Evolutionary conservation across 2,797 vertebrate species (phyloP), one percentile per base, ranked within the genome.

Genomic region (Galagoides demidoff): DNA sequence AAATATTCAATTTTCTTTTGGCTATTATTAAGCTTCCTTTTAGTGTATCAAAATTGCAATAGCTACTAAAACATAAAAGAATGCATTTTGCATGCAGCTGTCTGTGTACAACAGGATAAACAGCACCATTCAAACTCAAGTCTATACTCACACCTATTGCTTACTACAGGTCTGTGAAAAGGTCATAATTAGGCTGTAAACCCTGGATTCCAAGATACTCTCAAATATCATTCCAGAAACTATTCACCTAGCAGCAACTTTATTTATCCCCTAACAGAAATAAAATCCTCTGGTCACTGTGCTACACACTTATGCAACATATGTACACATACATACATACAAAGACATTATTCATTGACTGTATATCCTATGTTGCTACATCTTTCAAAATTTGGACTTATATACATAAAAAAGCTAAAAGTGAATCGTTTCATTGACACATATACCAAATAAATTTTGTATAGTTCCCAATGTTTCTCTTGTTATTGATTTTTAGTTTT

Each of bases 161-260:
- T 95, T 1, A 91, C 89, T 29, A 49, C 82, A 96, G 49, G 68
- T 95, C 90, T 96, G 70, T 93, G 81, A 97, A 86, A 97, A 93
- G 88, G 96, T 45, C 83, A 66, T 97, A 97, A 97, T 97, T 97
- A 97, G 86, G 96, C 95, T 98, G 85, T 94, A 96, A 97, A 94
- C 92, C 79, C 63, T 87, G 85, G 85, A 90, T 96, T 97, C 96
- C 95, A 97, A 97, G 86, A 90, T 96, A 85, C 95, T 97, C 91
- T 93, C 85, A 96, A 98, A 87, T 98, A 97, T 97, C 94, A 96
- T 96, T 97, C 85, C 92, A 96, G 0, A 97, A 97, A 97, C 87
- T 76, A 95, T 92, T 98, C 91, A 96, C 13, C 6, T 78, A 92
- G 61, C 87, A 83, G 45, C 74, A 87, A 86, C 96, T 79, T 93